Conservation (phyloP, 2,797 vertebrate species). For the Kryptopterus vitreolus region DNA sequence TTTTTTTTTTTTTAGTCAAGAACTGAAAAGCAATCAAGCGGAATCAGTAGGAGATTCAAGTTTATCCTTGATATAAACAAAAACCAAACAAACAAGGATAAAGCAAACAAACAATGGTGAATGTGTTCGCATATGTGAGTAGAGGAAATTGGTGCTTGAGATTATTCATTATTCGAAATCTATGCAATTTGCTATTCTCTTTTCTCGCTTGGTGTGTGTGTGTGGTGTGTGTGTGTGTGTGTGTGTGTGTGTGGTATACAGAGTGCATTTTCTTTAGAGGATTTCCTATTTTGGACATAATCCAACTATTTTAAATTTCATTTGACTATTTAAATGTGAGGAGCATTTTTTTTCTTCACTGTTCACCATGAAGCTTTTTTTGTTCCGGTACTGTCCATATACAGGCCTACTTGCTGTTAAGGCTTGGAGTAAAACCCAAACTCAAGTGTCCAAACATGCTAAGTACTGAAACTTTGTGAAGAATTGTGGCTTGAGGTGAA, state of each 20-base stretch:
- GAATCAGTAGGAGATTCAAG: not conserved
- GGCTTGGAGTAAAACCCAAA: not conserved
- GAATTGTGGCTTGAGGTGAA: not conserved
- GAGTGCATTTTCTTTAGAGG: not conserved
- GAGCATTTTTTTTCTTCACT: not conserved
- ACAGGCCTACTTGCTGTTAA: not conserved
- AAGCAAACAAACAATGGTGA: not conserved
- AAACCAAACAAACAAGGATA: not conserved
- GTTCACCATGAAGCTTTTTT: not conserved
- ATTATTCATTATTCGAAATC: not conserved
- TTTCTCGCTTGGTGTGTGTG: not conserved
- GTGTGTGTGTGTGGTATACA: not conserved
- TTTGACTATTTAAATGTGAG: slow-evolving; percentile 1
- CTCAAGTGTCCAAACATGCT: not conserved
- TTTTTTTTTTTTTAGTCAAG: slow-evolving; percentile 7
- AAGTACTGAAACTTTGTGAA: not conserved
- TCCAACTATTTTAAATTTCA: slow-evolving; percentile 2
- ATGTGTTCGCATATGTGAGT: not conserved
- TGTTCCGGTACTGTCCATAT: not conserved
- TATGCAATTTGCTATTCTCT: not conserved
- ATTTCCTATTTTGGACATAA: no score
- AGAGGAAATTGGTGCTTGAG: not conserved
- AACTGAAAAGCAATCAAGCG: not conserved
- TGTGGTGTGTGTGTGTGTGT: not conserved
- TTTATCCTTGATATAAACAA: not conserved